phyloP scores from a whole-genome alignment of 2,888 invertebrate species.

The Drosophila mayaguana region DNA sequence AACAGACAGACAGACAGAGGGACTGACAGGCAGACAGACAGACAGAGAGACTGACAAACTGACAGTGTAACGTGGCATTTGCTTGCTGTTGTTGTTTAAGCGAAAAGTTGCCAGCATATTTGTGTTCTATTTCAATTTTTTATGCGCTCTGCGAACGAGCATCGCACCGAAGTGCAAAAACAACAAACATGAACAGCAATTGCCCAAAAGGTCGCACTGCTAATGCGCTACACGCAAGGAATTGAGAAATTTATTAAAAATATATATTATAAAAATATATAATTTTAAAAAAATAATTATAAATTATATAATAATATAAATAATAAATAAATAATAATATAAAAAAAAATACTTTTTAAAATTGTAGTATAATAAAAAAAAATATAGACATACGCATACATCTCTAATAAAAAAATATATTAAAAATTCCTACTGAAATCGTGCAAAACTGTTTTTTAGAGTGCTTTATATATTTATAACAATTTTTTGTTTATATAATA shows the following conservation, averaged over 20 bases:
- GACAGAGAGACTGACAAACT: constrained; percentile 2
- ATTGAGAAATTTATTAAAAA: neutral
- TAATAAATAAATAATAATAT: too few relatives aligned
- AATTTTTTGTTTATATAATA: too few relatives aligned
- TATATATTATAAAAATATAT: neutral
- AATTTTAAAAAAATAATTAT: neutral
- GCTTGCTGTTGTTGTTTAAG: constrained; percentile 36
- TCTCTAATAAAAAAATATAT: too few relatives aligned
- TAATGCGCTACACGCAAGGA: constrained; percentile 17
- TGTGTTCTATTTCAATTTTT: constrained; percentile 73
- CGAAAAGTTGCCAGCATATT: constrained; percentile 73
- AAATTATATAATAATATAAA: neutral
- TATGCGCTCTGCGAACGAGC: constrained; percentile 53
- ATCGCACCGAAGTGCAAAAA: constrained; percentile 45
- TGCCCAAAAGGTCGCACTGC: constrained; percentile 20
- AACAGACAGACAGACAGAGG: constrained; percentile 17
- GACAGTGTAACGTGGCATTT: constrained; percentile 15
- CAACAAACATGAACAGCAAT: constrained; percentile 30
- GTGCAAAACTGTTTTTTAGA: too few relatives aligned
- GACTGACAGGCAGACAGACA: constrained; percentile 5
- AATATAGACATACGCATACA: too few relatives aligned
- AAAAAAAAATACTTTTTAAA: too few relatives aligned
- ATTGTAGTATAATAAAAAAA: too few relatives aligned
- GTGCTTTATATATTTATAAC: neutral
- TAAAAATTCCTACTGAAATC: too few relatives aligned